phyloP scores from a whole-genome alignment of 2,888 invertebrate species.

The Chymomyza procnemis region DNA sequence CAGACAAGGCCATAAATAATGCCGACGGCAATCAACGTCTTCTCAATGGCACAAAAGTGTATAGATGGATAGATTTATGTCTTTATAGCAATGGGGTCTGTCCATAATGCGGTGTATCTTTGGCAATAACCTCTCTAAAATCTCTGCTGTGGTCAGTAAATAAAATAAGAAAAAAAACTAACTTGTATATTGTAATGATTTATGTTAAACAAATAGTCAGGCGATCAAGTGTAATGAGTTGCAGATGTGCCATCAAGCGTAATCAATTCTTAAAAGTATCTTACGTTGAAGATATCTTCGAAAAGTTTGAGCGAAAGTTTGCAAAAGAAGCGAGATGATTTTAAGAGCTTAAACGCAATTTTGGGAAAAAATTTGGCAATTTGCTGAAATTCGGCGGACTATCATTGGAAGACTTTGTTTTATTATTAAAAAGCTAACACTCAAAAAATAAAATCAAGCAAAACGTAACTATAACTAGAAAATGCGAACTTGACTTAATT shows the following conservation, averaged over 20 bases:
- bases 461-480: no score
- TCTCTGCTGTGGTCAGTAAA: no score
- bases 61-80: background rate
- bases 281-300: background rate
- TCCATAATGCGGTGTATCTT: background rate
- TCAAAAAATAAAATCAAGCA: no score
- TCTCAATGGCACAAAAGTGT: background rate
- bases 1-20: conserved; percentile 33
- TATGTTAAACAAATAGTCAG: background rate
- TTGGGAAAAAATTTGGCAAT: no score
- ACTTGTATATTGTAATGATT: background rate
- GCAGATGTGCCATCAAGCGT: background rate
- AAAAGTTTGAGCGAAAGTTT: no score
- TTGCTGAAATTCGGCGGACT: no score
- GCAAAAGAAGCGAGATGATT: no score
- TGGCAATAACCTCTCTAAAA: background rate
- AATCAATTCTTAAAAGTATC: background rate
- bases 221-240: background rate
- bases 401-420: no score
- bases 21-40: conserved; percentile 40
- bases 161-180: no score
- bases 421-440: no score
- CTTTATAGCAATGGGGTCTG: background rate
- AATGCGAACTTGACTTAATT: no score
- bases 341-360: no score